phyloP scores from a whole-genome alignment of 2,113 vertebrate genomes.

The Tetraodon nigroviridis region DNA sequence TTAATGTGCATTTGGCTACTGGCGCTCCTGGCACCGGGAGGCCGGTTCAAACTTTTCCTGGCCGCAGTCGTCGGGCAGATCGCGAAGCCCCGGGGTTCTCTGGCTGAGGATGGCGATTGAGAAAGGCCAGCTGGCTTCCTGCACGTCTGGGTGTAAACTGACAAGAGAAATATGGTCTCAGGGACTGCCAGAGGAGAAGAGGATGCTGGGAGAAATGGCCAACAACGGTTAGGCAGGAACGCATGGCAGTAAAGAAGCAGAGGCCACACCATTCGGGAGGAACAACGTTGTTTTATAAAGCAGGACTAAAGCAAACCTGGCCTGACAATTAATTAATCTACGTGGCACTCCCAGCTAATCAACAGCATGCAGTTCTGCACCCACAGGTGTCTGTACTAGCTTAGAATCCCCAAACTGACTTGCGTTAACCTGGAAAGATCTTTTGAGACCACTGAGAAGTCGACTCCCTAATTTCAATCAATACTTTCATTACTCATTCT shows the following conservation, averaged over 20 bases:
- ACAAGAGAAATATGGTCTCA: slow-evolving; percentile 66
- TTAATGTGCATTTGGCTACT: slow-evolving; percentile 47
- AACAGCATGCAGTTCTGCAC: no score
- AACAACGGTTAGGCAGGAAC: slow-evolving; percentile 23
- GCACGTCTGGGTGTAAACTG: slow-evolving; percentile 57
- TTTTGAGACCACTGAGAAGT: slow-evolving; percentile 16
- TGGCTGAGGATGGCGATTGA: slow-evolving; percentile 53
- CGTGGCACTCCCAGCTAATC: not conserved
- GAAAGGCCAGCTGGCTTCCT: slow-evolving; percentile 68
- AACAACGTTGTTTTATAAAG: not conserved
- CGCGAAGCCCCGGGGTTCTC: slow-evolving; percentile 53
- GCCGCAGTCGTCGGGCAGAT: slow-evolving; percentile 38
- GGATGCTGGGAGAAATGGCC: slow-evolving; percentile 51
- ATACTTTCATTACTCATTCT: slow-evolving; percentile 17
- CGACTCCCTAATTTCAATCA: slow-evolving; percentile 12
- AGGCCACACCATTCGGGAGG: not conserved
- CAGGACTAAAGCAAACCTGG: not conserved
- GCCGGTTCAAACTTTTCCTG: slow-evolving; percentile 48
- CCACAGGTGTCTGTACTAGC: no score
- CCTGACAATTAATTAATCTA: not conserved
- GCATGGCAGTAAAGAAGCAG: not conserved
- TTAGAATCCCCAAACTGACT: not conserved
- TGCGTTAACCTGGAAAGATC: not conserved
- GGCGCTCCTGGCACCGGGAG: slow-evolving; percentile 44
- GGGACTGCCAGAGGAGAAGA: slow-evolving; percentile 62